Base-by-base conservation (phyloP, 2,113 vertebrate species). In the Eurypyga helias region DNA sequence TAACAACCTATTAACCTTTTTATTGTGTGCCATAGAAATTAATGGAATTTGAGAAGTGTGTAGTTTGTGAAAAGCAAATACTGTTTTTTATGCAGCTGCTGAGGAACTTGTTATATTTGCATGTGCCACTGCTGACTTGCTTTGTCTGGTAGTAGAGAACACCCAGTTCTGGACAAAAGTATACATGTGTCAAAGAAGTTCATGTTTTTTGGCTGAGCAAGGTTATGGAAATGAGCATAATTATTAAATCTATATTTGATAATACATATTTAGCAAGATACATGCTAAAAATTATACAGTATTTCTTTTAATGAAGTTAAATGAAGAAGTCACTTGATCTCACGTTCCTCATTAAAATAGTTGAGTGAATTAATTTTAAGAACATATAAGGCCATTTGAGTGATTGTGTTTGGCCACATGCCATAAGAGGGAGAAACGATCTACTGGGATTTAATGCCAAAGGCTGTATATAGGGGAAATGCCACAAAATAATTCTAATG, bases 1-100 rank as follows among this genome's bases (percentile, higher is more conserved):
- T 96, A 95, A 97, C 78, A 79, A 72, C 43, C 36, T 93, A 87
- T 97, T 97, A 96, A 97, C 72, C 67, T 93, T 72, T 95, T 69
- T 69, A 46, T 54, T n/a, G 94, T 97, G 96, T 97, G 92, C 48
- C 71, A 29, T 67, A 87, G 55, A 89, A 95, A 84, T 94, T 87
- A 92, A 90, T 90, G 69, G 66, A 72, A 79, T 87, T 82, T 84
- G 72, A 60, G 61, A 70, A 88, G 54, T 60, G 34, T 86, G 70
- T 52, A 81, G 33, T 73, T 88, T 70, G 83, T 93, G 71, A 71
- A 82, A 85, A 95, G 45, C 66, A 73, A 85, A 62, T 66, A 83
- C 21, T 6, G 33, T 43, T 45, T 64, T 69, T 28, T 46, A 69
- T 67, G 69, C 36, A 91, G 61, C 73, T 90, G 79, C 85, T 89